These are phyloP conservation scores for Chrysolina americana DNA, from an alignment of 2,888 invertebrate genomes.

Conservation along the genomic window DNA sequence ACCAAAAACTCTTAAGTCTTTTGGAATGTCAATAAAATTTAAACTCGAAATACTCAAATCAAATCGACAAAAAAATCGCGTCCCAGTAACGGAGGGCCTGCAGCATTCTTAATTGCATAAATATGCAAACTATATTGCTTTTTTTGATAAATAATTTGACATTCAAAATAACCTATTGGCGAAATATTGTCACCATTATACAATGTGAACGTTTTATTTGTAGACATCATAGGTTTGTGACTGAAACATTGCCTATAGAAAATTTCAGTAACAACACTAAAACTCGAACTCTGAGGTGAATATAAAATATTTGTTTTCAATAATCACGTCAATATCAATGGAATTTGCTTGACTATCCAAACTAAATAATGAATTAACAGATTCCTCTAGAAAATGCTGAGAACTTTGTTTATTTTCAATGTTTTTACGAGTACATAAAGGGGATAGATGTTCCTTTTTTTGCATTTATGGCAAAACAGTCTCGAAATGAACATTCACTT, in stretches of 20 bases:
- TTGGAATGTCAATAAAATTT: background rate
- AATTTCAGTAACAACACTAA: background rate
- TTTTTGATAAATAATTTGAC: background rate
- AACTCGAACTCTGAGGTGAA: slow-evolving; percentile 4
- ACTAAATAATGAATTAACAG: background rate
- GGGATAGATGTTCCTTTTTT: slow-evolving; percentile 32
- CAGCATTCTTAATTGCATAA: background rate
- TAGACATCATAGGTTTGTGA: background rate
- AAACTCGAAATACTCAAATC: background rate
- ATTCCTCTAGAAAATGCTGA: slow-evolving; percentile 12
- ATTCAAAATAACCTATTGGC: background rate
- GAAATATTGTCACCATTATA: slow-evolving; percentile 17
- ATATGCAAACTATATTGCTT: slow-evolving; percentile 7
- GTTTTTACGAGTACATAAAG: slow-evolving; percentile 26
- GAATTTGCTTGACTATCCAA: background rate
- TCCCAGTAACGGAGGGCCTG: slow-evolving; percentile 8
- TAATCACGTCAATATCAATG: background rate
- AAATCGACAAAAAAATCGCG: slow-evolving; percentile 16
- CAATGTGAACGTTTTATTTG: slow-evolving; percentile 2
- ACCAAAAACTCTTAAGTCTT: no score
- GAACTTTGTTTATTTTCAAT: background rate
- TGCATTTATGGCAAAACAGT: slow-evolving; percentile 30
- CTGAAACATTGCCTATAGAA: background rate
- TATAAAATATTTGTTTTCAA: background rate
- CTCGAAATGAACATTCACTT: slow-evolving; percentile 29